These are phyloP conservation scores for Hemibagrus wyckioides DNA, from an alignment of 2,113 vertebrate species.

Conservation along the genomic window DNA sequence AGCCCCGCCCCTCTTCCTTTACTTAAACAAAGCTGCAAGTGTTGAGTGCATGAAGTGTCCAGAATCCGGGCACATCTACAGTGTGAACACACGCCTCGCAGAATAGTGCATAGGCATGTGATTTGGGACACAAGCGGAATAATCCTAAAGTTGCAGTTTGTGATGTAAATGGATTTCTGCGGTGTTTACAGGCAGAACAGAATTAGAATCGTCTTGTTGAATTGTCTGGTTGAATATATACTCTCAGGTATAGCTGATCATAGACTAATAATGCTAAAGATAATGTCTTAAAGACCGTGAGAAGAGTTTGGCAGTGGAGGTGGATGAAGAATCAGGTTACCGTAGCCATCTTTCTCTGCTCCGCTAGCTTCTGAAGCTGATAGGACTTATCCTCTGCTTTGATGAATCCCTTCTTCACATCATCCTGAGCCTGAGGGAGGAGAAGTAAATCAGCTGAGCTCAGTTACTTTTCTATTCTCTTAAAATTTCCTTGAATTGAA, in stretches of 20 bases:
- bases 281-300: not conserved
- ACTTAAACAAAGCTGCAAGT: no score
- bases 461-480: no score
- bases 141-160: not conserved
- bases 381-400: constrained; percentile 97
- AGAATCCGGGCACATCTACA: no score
- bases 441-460: not conserved
- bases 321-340: constrained; percentile 66
- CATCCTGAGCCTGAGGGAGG: constrained; percentile 84
- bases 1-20: no score
- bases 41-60: no score
- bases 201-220: not conserved
- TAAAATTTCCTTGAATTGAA: not conserved
- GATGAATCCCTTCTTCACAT: constrained; percentile 96
- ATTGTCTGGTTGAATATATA: not conserved
- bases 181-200: not conserved
- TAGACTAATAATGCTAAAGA: not conserved
- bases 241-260: not conserved
- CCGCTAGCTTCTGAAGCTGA: constrained; percentile 93
- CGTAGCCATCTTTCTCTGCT: constrained; percentile 96
- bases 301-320: not conserved
- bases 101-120: no score
- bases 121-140: not conserved
- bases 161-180: not conserved
- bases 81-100: no score